These are phyloP conservation scores for Merodon equestris DNA, from an alignment of 2,888 invertebrate species.

Conservation along the genomic window DNA sequence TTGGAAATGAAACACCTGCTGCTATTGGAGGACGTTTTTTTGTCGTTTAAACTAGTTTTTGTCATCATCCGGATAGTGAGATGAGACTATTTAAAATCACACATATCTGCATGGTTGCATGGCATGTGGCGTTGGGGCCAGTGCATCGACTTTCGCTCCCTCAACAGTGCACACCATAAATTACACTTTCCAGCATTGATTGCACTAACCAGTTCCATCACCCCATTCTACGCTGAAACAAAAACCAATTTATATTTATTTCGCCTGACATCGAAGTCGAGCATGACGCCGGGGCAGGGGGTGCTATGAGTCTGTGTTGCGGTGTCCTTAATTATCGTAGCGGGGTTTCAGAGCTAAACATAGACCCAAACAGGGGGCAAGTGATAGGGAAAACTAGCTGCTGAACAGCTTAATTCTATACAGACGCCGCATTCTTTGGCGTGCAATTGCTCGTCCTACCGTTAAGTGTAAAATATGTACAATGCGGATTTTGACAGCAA, in stretches of 20 bases:
- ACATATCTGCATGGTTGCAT: too few relatives aligned
- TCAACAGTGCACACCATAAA: too few relatives aligned
- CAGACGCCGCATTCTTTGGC: constrained; percentile 34
- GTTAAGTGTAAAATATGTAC: constrained; percentile 58
- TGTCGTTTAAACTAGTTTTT: constrained; percentile 29
- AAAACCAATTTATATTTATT: constrained; percentile 67
- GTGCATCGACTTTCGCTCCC: not conserved
- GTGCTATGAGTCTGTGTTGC: constrained; percentile 41
- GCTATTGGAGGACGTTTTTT: constrained; percentile 27
- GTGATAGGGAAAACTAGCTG: not conserved
- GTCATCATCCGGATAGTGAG: too few relatives aligned
- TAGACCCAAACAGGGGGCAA: too few relatives aligned
- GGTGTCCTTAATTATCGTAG: constrained; percentile 62
- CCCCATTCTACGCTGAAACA: constrained; percentile 32
- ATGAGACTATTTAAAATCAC: not conserved
- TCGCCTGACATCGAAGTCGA: constrained; percentile 11
- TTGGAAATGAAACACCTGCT: constrained; percentile 45
- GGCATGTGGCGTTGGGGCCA: not conserved
- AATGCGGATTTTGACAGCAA: constrained; percentile 62
- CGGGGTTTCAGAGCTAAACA: constrained; percentile 13
- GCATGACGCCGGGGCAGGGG: constrained; percentile 10
- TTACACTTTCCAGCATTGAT: constrained; percentile 51
- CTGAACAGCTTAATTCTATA: constrained; percentile 50
- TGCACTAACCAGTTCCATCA: constrained; percentile 16
- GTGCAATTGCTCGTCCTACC: constrained; percentile 46